Percentiles rank a stretch among this genome's conserved stretches.
Evolutionary conservation across 2,113 vertebrate genomes (phyloP).

Genomic region (Chloroceryle aenea): DNA sequence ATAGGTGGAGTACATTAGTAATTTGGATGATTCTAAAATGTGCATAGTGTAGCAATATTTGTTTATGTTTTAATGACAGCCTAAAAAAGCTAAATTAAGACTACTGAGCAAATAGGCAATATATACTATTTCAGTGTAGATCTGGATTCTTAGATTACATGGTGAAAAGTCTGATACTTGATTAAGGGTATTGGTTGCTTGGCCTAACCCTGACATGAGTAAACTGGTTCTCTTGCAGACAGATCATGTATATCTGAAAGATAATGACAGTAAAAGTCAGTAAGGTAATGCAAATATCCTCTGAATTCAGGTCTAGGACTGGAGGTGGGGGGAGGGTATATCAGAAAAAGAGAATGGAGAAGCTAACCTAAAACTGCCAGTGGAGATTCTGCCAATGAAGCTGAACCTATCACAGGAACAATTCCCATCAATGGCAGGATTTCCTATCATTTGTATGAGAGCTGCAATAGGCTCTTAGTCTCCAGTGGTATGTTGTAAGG

Average conservation of each 20-base stretch:
- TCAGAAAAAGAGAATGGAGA: neutral
- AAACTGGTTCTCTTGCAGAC: neutral
- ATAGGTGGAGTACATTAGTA: neutral
- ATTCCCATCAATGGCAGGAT: slow-evolving; percentile 47
- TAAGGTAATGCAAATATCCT: neutral
- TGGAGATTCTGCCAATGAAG: neutral
- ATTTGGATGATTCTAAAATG: neutral
- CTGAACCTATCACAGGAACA: neutral
- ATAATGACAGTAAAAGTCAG: neutral
- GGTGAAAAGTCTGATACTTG: neutral
- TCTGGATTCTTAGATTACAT: neutral
- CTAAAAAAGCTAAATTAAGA: neutral
- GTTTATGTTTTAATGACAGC: neutral
- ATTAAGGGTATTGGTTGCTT: neutral
- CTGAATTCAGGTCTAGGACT: neutral
- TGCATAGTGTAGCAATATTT: neutral
- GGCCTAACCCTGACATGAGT: neutral
- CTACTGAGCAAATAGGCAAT: neutral
- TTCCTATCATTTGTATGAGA: neutral
- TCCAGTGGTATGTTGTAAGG: neutral
- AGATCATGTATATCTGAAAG: neutral
- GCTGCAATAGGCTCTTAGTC: neutral
- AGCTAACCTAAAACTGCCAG: neutral
- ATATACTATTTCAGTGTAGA: neutral
- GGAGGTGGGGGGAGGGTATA: neutral